Evolutionary conservation across 1,140 invertebrate species (phyloP).

Genomic region (Bombus picipes): DNA sequence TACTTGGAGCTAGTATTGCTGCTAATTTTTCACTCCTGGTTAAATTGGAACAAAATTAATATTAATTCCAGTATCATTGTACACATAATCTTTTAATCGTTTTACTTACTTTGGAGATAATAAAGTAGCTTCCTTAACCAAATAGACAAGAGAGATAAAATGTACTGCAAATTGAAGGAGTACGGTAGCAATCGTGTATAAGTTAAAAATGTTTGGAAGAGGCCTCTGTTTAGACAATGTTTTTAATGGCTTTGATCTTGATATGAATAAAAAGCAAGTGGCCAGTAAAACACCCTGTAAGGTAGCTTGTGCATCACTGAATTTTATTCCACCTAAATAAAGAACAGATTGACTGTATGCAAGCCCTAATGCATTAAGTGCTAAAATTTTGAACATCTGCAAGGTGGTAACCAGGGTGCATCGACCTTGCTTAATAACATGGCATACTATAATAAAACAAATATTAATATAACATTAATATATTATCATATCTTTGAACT

Average conservation of each 20-base stretch:
- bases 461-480: slow-evolving; percentile 6
- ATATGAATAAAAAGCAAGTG: slow-evolving; percentile 98
- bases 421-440: slow-evolving; percentile 99
- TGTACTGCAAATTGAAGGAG: slow-evolving; percentile 97
- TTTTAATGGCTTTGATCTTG: slow-evolving; percentile 98
- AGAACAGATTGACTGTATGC: slow-evolving; percentile 99
- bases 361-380: slow-evolving; percentile 98
- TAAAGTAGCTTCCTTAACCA: slow-evolving; percentile 91
- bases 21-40: slow-evolving; percentile 84
- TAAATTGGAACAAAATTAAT: slow-evolving; percentile 50
- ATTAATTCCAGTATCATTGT: not conserved
- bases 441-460: slow-evolving; percentile 91
- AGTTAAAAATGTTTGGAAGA: slow-evolving; percentile 99
- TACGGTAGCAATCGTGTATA: slow-evolving; percentile 98
- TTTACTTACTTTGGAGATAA: slow-evolving; percentile 87
- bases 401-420: slow-evolving; percentile 99
- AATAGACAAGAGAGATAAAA: slow-evolving; percentile 94
- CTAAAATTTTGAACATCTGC: slow-evolving; percentile 99
- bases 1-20: slow-evolving; percentile 47
- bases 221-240: slow-evolving; percentile 96
- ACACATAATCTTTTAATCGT: not conserved
- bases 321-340: slow-evolving; percentile 98
- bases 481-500: not conserved
- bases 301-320: slow-evolving; percentile 98
- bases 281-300: slow-evolving; percentile 97